phyloP scores from a whole-genome alignment of 2,113 vertebrate genomes.

The Xiphias gladius region DNA sequence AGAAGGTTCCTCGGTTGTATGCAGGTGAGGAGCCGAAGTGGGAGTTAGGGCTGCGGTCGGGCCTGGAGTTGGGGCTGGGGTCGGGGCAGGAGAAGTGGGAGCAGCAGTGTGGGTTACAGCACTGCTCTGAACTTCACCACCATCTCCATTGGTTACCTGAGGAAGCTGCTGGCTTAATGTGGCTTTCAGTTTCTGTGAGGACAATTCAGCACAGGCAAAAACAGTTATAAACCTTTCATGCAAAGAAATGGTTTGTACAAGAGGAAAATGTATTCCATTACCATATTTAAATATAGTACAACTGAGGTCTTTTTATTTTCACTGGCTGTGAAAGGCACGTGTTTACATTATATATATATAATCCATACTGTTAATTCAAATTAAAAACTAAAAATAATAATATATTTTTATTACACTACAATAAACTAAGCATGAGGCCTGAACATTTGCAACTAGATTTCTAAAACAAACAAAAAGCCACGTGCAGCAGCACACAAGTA shows the following conservation, averaged over 20 bases:
- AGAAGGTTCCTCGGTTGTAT: conserved; percentile 88
- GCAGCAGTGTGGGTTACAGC: conserved; percentile 81
- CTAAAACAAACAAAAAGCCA: too few relatives aligned
- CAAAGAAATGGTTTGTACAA: neutral
- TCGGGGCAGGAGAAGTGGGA: conserved; percentile 74
- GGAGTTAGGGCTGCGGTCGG: conserved; percentile 13
- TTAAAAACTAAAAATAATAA: too few relatives aligned
- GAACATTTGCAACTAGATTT: too few relatives aligned
- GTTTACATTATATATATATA: neutral
- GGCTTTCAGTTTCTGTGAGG: conserved; percentile 90
- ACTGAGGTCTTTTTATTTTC: too few relatives aligned
- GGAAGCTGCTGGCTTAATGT: conserved; percentile 94
- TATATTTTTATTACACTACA: too few relatives aligned
- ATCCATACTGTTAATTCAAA: too few relatives aligned
- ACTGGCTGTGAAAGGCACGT: neutral
- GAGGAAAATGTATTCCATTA: neutral
- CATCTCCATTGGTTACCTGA: conserved; percentile 95
- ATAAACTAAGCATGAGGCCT: too few relatives aligned
- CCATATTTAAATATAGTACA: too few relatives aligned
- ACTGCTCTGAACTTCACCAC: conserved; percentile 89
- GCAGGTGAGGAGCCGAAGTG: conserved; percentile 49
- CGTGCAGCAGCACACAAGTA: too few relatives aligned
- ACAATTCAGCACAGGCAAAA: conserved; percentile 51
- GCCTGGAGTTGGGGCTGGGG: conserved; percentile 78
- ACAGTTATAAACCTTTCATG: neutral